Evolutionary conservation across 37 sponge, comb jelly and placozoan genomes (phyloP).

Genomic region (Halisarca cf. caerulea): DNA sequence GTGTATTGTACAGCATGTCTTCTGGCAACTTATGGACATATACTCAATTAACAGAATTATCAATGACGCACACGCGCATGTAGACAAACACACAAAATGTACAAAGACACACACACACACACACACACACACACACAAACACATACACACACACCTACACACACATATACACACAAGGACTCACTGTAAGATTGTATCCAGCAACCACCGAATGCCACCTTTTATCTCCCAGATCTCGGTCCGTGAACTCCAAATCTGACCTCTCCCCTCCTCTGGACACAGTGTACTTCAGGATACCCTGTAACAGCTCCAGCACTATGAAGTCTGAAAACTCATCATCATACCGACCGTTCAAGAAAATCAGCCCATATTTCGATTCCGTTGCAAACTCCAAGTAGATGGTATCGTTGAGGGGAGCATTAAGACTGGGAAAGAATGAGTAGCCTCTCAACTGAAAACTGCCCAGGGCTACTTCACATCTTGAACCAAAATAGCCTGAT

Average conservation of each 20-base stretch:
- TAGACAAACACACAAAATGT: neutral
- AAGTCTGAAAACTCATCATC: slow-evolving; percentile 34
- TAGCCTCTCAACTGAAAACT: slow-evolving; percentile 36
- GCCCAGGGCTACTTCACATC: slow-evolving; percentile 58
- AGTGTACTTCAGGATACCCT: neutral
- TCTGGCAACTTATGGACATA: no score
- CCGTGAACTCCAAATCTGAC: neutral
- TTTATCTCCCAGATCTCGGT: slow-evolving; percentile 26
- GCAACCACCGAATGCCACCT: slow-evolving; percentile 52
- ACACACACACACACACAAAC: neutral
- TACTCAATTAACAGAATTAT: no score
- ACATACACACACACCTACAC: neutral
- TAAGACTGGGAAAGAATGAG: slow-evolving; percentile 52
- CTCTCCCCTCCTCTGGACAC: slow-evolving; percentile 43
- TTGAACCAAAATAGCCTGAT: slow-evolving; percentile 51
- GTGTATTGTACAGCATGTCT: neutral
- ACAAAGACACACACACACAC: neutral
- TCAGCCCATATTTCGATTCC: slow-evolving; percentile 24
- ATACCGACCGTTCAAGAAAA: slow-evolving; percentile 55
- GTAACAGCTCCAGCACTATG: slow-evolving; percentile 36
- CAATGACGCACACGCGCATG: neutral
- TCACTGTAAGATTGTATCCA: slow-evolving; percentile 49
- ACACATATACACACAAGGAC: slow-evolving; percentile 17
- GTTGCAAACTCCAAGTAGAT: slow-evolving; percentile 63
- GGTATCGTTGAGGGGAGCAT: neutral